These are phyloP conservation scores for Eidolon helvum DNA, from an alignment of 2,113 vertebrate species.

Conservation along the genomic window DNA sequence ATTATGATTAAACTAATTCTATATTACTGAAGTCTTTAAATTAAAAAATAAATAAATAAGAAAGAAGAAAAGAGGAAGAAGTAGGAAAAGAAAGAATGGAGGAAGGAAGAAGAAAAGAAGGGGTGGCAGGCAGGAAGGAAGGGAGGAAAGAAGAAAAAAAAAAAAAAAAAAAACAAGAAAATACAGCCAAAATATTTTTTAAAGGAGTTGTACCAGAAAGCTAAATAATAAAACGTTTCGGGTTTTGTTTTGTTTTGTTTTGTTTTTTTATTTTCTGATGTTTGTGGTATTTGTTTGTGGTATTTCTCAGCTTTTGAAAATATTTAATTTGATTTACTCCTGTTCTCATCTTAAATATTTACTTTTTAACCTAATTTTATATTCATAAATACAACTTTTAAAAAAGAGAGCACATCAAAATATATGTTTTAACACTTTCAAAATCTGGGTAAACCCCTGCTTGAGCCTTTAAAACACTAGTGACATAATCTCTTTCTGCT, in stretches of 20 bases:
- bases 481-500: background rate
- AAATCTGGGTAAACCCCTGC: background rate
- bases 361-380: background rate
- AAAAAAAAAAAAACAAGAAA: background rate
- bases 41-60: background rate
- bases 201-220: background rate
- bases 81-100: too few species aligned
- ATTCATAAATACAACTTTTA: background rate
- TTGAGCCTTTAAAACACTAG: background rate
- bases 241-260: background rate
- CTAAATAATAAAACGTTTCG: background rate
- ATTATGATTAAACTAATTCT: background rate
- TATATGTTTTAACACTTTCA: background rate
- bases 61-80: background rate
- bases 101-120: background rate
- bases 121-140: background rate
- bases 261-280: background rate
- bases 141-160: background rate
- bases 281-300: background rate
- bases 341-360: background rate
- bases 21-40: background rate
- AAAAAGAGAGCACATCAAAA: background rate
- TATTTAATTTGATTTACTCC: background rate
- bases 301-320: background rate
- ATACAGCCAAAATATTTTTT: background rate